Evolutionary conservation across 2,113 vertebrate genomes (phyloP), one percentile per base, ranked within the genome.

Genomic region (Tauraco erythrolophus): DNA sequence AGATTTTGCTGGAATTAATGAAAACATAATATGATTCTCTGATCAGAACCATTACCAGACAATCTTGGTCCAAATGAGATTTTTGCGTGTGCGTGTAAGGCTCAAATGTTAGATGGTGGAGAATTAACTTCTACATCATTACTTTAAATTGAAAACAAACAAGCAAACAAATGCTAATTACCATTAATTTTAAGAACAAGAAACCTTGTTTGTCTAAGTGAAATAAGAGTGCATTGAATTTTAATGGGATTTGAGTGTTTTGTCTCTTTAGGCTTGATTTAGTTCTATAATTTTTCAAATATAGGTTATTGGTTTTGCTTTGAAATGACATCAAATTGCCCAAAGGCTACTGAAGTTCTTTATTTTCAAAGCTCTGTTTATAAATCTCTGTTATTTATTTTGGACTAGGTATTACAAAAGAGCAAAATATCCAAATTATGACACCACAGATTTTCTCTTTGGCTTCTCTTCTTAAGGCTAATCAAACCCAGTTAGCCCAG

Each of bases 121-220:
- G 43, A 94, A 92, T 94, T 91, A 93, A 88, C 84, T 68, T 96
- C 65, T 46, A 27, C 60, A 88, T 90, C 90, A 57, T 94, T 88
- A 95, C 76, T 93, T 94, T 83, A 95, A 95, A 96, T 96, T 92
- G 66, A 96, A 96, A 93, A 54, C 84, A 96, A 95, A 91, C 70
- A 96, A 65, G 57, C 35, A 92, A 95, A 78, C 92, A 91, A 92
- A 91, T 62, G 65, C 84, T 94, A 95, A 96, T 92, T 96, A 92
- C 35, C 28, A 85, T 82, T 91, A 72, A 94, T 95, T 95, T 93
- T 62, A 78, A 92, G 77, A 94, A 82, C 56, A 92, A 75, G 80
- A 91, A 89, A 54, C 41, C 37, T 84, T 79, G 65, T 87, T 92
- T 89, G 48, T 25, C 6, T 33, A 35, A 92, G 56, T 39, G 80